These are phyloP conservation scores for Folsomia candida DNA, from an alignment of 2,888 invertebrate species.

Conservation along the genomic window DNA sequence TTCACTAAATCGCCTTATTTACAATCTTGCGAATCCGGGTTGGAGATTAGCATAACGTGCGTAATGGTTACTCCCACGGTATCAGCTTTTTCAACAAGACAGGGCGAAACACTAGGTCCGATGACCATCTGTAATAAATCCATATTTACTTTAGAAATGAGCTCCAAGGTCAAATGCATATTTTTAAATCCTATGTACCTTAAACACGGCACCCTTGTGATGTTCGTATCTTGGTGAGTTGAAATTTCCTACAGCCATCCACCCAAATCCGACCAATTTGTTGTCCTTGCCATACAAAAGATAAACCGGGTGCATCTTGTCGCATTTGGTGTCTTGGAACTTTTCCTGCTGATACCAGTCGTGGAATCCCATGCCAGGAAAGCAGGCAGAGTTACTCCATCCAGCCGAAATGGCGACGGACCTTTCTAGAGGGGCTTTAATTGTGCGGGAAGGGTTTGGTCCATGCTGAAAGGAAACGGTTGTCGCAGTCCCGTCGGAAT, in stretches of 20 bases:
- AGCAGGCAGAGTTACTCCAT: constrained; percentile 16
- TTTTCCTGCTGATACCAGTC: constrained; percentile 14
- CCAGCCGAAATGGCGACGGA: constrained; percentile 7
- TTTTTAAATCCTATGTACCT: constrained; percentile 4
- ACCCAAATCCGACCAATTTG: constrained; percentile 17
- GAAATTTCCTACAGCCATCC: background rate
- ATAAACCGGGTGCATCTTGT: constrained; percentile 2
- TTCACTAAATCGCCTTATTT: no score
- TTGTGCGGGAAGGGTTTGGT: background rate
- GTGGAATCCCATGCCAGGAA: constrained; percentile 15
- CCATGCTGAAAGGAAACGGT: constrained; percentile 13
- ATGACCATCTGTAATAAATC: constrained; percentile 9
- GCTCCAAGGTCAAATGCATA: no score
- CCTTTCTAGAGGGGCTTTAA: constrained; percentile 7
- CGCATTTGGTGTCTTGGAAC: background rate
- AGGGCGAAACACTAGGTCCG: constrained; percentile 6
- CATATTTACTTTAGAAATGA: background rate
- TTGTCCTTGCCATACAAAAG: constrained; percentile 7
- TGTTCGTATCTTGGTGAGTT: constrained; percentile 1
- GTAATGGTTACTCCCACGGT: constrained; percentile 11
- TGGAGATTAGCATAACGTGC: constrained; percentile 10
- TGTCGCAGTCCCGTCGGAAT: constrained; percentile 1
- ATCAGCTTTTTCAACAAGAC: background rate
- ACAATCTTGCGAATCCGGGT: constrained; percentile 1
- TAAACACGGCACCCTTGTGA: background rate